phyloP scores from a whole-genome alignment of 2,888 invertebrate species.

The Folsomia candida region DNA sequence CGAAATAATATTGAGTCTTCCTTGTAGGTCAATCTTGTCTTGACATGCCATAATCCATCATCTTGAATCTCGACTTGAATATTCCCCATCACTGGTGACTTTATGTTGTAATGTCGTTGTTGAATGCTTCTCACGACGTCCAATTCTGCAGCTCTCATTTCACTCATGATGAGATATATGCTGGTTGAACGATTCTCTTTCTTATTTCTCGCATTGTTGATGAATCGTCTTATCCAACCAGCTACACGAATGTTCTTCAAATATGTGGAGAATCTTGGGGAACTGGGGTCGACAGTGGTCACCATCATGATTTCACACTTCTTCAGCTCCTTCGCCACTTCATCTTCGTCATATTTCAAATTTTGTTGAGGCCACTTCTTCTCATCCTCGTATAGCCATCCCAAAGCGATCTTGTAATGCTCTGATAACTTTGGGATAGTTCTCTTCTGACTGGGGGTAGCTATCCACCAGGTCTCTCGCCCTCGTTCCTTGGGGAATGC shows the following conservation, averaged over 20 bases:
- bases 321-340: neutral
- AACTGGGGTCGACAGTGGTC: neutral
- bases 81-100: neutral
- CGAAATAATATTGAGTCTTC: neutral
- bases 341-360: conserved; percentile 12
- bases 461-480: conserved; percentile 12
- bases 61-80: neutral
- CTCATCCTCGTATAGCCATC: conserved; percentile 20
- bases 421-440: conserved; percentile 19
- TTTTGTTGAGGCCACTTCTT: conserved; percentile 19
- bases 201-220: neutral
- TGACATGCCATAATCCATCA: neutral
- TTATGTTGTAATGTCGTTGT: neutral
- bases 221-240: neutral
- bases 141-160: neutral
- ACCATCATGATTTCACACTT: neutral
- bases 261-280: neutral
- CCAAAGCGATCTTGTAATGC: conserved; percentile 18
- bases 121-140: neutral
- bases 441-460: conserved; percentile 16
- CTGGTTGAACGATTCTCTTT: neutral
- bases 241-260: neutral
- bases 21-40: neutral
- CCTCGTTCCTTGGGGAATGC: neutral
- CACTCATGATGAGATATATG: neutral